Evolutionary conservation across 2,113 vertebrate genomes (phyloP), one percentile per base, ranked within the genome.

Genomic region (Prinia subflava): DNA sequence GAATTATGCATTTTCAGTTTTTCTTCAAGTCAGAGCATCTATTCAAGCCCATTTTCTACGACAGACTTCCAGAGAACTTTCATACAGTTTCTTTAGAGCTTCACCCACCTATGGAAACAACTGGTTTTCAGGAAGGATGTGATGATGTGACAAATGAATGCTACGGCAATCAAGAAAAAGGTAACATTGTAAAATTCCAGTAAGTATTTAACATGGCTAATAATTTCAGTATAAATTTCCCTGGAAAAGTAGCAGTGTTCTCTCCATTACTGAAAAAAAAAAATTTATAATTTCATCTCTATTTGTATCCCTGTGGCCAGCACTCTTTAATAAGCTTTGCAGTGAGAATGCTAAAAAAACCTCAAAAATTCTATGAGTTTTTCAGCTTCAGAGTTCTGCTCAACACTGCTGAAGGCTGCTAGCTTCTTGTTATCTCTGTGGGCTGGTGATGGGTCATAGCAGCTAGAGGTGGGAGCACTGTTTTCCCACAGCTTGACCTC

Each of bases 101-200:
- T 94, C 44, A 63, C 22, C 37, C 13, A 5, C 75, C 47, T 62
- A 17, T 21, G 22, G 11, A 82, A 70, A 71, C 56, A 87, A 86
- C 15, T 7, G 33, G 14, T 77, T 96, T 95, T 90, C 30, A 84
- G 81, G 42, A 92, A 92, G 87, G 68, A 62, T 79, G 65, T 87
- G 74, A 62, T 83, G 63, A 70, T 53, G 28, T 39, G 70, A 59
- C 19, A 70, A 16, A 77, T 44, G 25, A 77, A 60, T 50, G 62
- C 44, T 95, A 91, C 84, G 96, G 81, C n/a, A 76, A 84, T 77
- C 87, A 80, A 87, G 79, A 94, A 96, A 96, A 96, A 46, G 28
- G 19, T 74, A 81, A 57, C 15, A 67, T 60, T 21, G 8, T 69
- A 90, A 89, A 77, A 90, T 59, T 83, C 11, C 74, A 73, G 13